phyloP scores from a whole-genome alignment of 2,113 vertebrate genomes.

The Neogobius melanostomus region DNA sequence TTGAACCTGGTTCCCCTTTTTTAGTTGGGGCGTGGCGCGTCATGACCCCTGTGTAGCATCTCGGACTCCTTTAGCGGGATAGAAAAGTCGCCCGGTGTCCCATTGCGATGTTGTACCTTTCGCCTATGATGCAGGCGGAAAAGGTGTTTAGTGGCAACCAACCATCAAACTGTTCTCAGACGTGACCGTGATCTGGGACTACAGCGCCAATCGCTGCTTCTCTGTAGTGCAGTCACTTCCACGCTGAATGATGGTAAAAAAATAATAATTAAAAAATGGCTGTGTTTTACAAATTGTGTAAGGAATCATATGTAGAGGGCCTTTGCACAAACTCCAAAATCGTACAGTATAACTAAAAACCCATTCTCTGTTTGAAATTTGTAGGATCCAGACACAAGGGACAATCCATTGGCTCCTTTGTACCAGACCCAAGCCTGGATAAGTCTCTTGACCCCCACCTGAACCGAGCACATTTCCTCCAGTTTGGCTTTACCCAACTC shows the following conservation, averaged over 20 bases:
- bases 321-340: too few relatives aligned
- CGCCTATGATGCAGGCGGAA: slow-evolving; percentile 45
- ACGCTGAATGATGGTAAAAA: not conserved
- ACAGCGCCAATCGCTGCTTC: slow-evolving; percentile 7
- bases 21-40: slow-evolving; percentile 45
- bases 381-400: not conserved
- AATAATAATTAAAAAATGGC: not conserved
- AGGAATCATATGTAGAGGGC: too few relatives aligned
- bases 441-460: too few relatives aligned
- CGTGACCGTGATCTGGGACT: slow-evolving; percentile 54
- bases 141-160: slow-evolving; percentile 66
- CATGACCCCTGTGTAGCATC: slow-evolving; percentile 51
- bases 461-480: slow-evolving; percentile 67
- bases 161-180: slow-evolving; percentile 71
- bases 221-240: not conserved
- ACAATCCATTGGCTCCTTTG: not conserved
- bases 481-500: too few relatives aligned
- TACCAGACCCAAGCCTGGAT: not conserved
- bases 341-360: too few relatives aligned
- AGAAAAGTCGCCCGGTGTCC: slow-evolving; percentile 25
- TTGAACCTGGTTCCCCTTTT: slow-evolving; percentile 35
- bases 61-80: slow-evolving; percentile 30
- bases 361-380: too few relatives aligned
- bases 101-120: slow-evolving; percentile 53
- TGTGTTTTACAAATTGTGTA: not conserved